phyloP scores from a whole-genome alignment of 2,113 vertebrate species.

The Pionites leucogaster region DNA sequence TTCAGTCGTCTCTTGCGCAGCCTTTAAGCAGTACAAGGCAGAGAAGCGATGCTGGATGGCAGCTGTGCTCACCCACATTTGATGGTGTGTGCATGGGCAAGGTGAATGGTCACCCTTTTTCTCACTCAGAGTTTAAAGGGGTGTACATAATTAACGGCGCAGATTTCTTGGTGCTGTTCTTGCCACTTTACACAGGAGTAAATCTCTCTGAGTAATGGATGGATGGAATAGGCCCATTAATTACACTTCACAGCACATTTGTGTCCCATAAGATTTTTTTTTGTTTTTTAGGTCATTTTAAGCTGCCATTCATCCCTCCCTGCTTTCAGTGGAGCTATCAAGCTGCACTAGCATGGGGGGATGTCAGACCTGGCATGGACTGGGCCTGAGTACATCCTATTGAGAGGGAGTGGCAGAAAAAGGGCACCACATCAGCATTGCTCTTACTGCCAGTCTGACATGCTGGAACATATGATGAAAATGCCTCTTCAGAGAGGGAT shows the following conservation, averaged over 20 bases:
- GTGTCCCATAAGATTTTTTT: neutral
- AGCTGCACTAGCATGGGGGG: too few relatives aligned
- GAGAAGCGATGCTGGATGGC: neutral
- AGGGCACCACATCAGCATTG: neutral
- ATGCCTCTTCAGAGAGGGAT: neutral
- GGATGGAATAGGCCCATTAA: neutral
- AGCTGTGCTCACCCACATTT: neutral
- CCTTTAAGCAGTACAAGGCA: neutral
- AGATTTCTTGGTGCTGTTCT: neutral
- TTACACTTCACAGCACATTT: neutral
- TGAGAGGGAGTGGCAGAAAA: neutral
- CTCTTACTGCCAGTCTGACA: neutral
- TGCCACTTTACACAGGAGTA: neutral
- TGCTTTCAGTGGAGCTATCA: neutral
- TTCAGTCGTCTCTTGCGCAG: neutral
- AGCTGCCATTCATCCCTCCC: neutral
- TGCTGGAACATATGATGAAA: accelerated
- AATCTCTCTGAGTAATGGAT: neutral
- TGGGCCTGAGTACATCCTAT: neutral
- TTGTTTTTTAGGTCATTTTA: neutral
- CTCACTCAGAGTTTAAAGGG: neutral
- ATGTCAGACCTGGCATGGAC: neutral
- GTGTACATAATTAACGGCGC: neutral
- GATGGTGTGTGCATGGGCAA: neutral
- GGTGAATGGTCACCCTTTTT: neutral